These are phyloP conservation scores for Pinna nobilis DNA, from an alignment of 1,140 invertebrate genomes.

Conservation along the genomic window DNA sequence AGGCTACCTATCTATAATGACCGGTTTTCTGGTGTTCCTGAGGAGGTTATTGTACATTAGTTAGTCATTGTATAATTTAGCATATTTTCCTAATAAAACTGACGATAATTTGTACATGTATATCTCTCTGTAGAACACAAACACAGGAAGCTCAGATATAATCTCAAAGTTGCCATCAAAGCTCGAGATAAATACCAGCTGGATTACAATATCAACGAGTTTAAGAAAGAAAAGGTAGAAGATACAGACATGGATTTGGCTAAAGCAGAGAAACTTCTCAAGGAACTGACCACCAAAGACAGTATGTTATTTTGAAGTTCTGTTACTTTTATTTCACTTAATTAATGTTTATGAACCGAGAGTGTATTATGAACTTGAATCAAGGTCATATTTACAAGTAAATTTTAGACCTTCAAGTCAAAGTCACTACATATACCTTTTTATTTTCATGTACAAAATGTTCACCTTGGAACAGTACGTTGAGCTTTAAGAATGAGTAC, in stretches of 20 bases:
- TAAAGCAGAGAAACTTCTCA: constrained; percentile 65
- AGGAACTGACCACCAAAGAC: constrained; percentile 63
- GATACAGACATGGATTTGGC: constrained; percentile 70
- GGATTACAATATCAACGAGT: constrained; percentile 64
- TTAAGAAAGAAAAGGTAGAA: constrained; percentile 67
- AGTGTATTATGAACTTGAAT: too few relatives aligned
- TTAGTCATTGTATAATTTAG: too few relatives aligned
- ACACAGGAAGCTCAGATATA: constrained; percentile 64
- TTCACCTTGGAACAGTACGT: too few relatives aligned
- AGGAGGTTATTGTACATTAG: neutral
- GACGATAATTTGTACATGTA: neutral
- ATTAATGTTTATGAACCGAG: too few relatives aligned
- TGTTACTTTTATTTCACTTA: too few relatives aligned
- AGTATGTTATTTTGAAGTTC: constrained; percentile 56
- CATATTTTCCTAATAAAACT: neutral
- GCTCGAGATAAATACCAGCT: constrained; percentile 61
- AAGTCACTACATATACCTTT: too few relatives aligned
- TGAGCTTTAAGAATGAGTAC: too few relatives aligned
- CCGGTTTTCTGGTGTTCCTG: too few relatives aligned
- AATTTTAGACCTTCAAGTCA: too few relatives aligned
- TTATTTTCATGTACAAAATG: too few relatives aligned
- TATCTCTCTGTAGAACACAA: constrained; percentile 52
- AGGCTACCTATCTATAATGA: too few relatives aligned
- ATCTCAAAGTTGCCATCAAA: constrained; percentile 71
- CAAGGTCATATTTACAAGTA: too few relatives aligned